Percentiles rank a stretch among this genome's conserved stretches.
Conservation (phyloP, 1,140 invertebrate genomes). For the Caenorhabditis briggsae region DNA sequence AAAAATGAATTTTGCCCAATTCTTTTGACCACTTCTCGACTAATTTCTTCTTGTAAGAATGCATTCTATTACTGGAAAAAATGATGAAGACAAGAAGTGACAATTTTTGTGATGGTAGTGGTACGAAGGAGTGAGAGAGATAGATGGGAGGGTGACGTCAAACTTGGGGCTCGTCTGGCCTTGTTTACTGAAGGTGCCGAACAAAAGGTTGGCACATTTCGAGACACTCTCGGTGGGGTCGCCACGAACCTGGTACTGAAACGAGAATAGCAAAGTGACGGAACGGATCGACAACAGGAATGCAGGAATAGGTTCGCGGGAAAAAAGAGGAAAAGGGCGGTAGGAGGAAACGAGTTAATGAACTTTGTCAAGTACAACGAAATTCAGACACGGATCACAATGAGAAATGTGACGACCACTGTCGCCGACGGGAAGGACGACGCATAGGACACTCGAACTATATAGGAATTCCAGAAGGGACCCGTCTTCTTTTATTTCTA, state of each 20-base stretch:
- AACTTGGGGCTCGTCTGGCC: slow-evolving; percentile 29
- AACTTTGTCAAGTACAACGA: slow-evolving; percentile 42
- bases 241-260: slow-evolving; percentile 21
- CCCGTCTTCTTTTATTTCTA: not conserved
- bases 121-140: not conserved
- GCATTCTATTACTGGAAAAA: not conserved
- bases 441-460: not conserved
- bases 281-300: not conserved
- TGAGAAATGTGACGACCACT: slow-evolving; percentile 9
- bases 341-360: not conserved
- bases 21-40: not conserved
- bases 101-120: not conserved
- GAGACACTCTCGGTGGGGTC: slow-evolving; percentile 25
- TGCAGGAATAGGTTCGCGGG: not conserved
- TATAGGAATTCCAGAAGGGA: slow-evolving; percentile 15
- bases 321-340: not conserved
- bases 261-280: slow-evolving; percentile 9
- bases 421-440: not conserved
- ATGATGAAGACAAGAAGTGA: not conserved
- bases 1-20: not conserved
- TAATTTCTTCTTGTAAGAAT: not conserved
- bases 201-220: slow-evolving; percentile 53
- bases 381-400: slow-evolving; percentile 19
- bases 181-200: slow-evolving; percentile 50
- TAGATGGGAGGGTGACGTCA: slow-evolving; percentile 11